Conservation (phyloP, 2,797 vertebrate genomes). For the Xyrichtys novacula region DNA sequence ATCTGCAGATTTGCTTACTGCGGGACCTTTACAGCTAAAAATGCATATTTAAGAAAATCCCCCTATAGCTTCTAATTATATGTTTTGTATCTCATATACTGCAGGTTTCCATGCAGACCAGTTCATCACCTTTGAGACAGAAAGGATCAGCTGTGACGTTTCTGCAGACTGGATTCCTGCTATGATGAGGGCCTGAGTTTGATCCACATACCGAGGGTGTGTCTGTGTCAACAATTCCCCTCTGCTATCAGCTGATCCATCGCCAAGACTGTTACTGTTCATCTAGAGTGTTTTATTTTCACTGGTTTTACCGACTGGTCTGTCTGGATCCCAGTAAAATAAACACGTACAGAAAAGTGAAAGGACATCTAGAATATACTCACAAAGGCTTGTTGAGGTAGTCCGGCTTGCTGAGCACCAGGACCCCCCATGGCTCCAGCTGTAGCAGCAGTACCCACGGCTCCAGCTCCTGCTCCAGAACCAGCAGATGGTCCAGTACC, state of each 20-base stretch:
- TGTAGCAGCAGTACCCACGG: slow-evolving; percentile 44
- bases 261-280: background rate
- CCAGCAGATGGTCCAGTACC: slow-evolving; percentile 44
- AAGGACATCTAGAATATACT: slow-evolving; percentile 73
- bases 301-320: background rate
- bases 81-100: no score
- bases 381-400: slow-evolving; percentile 86
- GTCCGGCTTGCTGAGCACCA: slow-evolving; percentile 59
- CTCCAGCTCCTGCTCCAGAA: slow-evolving; percentile 56
- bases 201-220: background rate
- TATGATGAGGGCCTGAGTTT: background rate
- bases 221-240: background rate
- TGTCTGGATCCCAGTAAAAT: background rate
- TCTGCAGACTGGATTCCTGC: background rate
- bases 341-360: background rate
- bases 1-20: no score
- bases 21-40: no score
- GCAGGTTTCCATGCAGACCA: no score
- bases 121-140: no score
- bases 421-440: slow-evolving; percentile 38
- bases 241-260: background rate
- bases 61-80: no score
- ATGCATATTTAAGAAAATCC: no score
- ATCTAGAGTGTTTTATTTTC: background rate
- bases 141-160: background rate